Percentiles rank a stretch among this genome's conserved stretches.
Evolutionary conservation across 2,113 vertebrate species (phyloP).

Genomic region (Lanius collurio): DNA sequence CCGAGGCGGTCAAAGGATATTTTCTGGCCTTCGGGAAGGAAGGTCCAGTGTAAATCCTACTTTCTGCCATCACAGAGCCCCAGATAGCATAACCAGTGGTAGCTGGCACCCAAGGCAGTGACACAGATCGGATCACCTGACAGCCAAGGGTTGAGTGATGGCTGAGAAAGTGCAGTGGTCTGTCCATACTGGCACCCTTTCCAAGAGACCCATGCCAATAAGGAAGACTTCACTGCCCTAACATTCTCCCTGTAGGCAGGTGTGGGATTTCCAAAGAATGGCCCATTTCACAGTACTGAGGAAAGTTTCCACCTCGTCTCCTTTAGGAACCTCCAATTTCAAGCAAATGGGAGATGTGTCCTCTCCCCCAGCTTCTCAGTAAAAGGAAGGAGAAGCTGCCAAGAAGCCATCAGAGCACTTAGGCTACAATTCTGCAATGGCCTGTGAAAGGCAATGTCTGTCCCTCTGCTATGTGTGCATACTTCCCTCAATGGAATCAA

Average conservation of each 20-base stretch:
- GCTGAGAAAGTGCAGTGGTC: neutral
- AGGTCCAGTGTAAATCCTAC: neutral
- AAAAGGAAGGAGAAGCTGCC: neutral
- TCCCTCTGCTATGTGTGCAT: accelerated
- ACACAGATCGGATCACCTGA: neutral
- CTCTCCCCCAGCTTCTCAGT: neutral
- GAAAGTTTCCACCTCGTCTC: accelerated
- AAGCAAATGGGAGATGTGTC: neutral
- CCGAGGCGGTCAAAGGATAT: neutral
- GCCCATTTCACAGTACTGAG: accelerated
- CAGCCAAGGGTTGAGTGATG: neutral
- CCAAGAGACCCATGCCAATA: neutral
- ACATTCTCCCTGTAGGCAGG: neutral
- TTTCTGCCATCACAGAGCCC: neutral
- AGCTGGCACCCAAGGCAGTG: neutral
- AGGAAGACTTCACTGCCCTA: neutral
- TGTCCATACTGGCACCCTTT: neutral
- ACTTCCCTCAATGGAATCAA: neutral
- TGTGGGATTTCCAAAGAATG: neutral
- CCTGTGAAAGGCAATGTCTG: neutral
- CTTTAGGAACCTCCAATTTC: neutral
- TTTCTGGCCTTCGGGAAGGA: neutral
- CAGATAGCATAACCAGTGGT: neutral
- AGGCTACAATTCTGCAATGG: neutral
- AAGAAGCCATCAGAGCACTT: neutral